phyloP scores from a whole-genome alignment of 1,140 invertebrate genomes.

The Protaetia brevitarsis region DNA sequence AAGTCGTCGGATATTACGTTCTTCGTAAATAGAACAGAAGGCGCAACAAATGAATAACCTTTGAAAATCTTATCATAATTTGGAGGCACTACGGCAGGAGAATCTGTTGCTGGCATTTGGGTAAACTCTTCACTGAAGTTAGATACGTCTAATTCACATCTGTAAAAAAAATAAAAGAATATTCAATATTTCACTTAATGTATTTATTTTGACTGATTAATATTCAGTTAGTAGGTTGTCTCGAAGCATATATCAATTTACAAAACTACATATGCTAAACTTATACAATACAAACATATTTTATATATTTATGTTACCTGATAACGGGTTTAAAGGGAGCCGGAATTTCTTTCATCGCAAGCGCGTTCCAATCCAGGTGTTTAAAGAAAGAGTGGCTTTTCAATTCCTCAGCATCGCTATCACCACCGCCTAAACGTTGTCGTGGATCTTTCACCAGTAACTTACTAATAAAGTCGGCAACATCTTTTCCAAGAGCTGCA shows the following conservation, averaged over 20 bases:
- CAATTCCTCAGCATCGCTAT: slow-evolving; percentile 75
- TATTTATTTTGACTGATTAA: too few species aligned
- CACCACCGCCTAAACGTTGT: slow-evolving; percentile 78
- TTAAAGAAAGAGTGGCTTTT: slow-evolving; percentile 84
- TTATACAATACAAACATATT: too few species aligned
- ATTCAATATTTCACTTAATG: too few species aligned
- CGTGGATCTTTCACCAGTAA: slow-evolving; percentile 87
- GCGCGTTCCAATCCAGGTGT: slow-evolving; percentile 71
- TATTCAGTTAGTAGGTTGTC: too few species aligned
- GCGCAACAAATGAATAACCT: slow-evolving; percentile 92
- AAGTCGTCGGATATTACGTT: slow-evolving; percentile 70
- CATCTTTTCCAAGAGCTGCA: slow-evolving; percentile 55
- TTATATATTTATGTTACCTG: too few species aligned
- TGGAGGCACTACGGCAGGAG: slow-evolving; percentile 81
- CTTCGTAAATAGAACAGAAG: slow-evolving; percentile 84
- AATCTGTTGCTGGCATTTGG: slow-evolving; percentile 81
- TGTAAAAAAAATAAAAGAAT: slow-evolving; percentile 38
- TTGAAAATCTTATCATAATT: slow-evolving; percentile 87
- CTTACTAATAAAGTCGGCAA: slow-evolving; percentile 63
- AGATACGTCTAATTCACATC: slow-evolving; percentile 84
- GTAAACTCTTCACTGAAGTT: slow-evolving; percentile 98
- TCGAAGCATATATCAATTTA: too few species aligned
- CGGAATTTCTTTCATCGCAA: slow-evolving; percentile 68
- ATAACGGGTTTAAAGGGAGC: slow-evolving; percentile 84
- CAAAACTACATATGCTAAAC: too few species aligned